Evolutionary conservation across 2,888 invertebrate genomes (phyloP), one percentile per base, ranked within the genome.

Genomic region (Limnephilus marmoratus): DNA sequence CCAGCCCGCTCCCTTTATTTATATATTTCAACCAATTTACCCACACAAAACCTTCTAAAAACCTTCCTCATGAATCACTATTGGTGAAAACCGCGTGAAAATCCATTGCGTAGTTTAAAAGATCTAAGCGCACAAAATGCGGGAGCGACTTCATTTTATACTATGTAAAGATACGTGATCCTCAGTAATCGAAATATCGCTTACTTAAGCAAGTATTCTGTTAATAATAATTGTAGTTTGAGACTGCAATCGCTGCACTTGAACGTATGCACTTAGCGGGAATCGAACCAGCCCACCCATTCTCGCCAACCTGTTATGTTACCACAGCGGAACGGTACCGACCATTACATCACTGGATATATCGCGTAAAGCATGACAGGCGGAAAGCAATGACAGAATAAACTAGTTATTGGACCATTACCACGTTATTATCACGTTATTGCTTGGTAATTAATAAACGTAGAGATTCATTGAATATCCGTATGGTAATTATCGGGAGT

Each of bases 221-320:
- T 15, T 15, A 11, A 49, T 49, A 13, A 49, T 49, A 13, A 15
- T 49, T 49, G 49, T 3, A 49, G 49, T 49, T 49, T 68, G 2
- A 34, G 24, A 18, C 85, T 45, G n/a, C 85, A 24, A 45, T 45
- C 7, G 15, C n/a, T 45, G 41, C 45, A 18, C 24, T 37, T 37
- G 85, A 41, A 85, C 9, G 53, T 49, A 31, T 87, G 87, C 87
- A 9, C 29, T 29, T n/a, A 88, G 88, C 88, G 53, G 88, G 88
- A 53, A 29, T 88, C 68, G 53, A 88, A 11, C 88, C 88, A 29
- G 88, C 88, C 88, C 88, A 88, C 88, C 29, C 68, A 68, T 88
- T 88, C 31, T 53, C 24, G 88, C 53, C n/a, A 68, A 88, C 68
- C 31, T 49, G 88, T 68, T 68, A 15, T 31, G 1, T 24, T 68